phyloP scores from a whole-genome alignment of 2,888 invertebrate genomes.

The Melolontha melolontha region DNA sequence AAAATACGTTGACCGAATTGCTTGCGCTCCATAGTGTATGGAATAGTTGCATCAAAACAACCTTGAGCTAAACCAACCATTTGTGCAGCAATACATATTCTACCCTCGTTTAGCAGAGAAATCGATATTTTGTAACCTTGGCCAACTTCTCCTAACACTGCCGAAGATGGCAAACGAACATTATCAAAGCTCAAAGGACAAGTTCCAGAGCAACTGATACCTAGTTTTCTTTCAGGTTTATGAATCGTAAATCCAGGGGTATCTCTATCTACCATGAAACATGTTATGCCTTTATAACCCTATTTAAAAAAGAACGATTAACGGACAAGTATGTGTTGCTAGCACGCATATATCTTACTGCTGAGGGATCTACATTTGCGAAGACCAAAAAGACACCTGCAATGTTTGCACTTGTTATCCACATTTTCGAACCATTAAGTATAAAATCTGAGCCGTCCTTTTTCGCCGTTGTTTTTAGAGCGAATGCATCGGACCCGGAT shows the following conservation, averaged over 20 bases:
- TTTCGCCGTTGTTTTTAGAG: constrained; percentile 91
- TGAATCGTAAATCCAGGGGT: constrained; percentile 88
- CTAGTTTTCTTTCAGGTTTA: constrained; percentile 94
- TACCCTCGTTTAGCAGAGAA: constrained; percentile 93
- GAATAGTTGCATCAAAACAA: constrained; percentile 93
- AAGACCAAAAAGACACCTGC: constrained; percentile 94
- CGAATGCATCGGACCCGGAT: constrained; percentile 96
- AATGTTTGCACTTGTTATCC: constrained; percentile 97
- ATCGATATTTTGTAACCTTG: constrained; percentile 97
- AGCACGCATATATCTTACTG: constrained; percentile 67
- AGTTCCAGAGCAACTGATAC: constrained; percentile 92
- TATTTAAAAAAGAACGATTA: constrained; percentile 58
- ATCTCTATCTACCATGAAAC: constrained; percentile 92
- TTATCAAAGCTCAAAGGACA: constrained; percentile 96
- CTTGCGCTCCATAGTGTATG: constrained; percentile 92
- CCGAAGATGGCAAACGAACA: constrained; percentile 86
- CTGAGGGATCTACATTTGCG: constrained; percentile 91
- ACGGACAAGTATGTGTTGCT: neutral
- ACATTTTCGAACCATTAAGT: constrained; percentile 96
- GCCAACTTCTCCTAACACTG: constrained; percentile 88
- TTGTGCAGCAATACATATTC: constrained; percentile 90
- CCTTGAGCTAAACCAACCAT: constrained; percentile 97
- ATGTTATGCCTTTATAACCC: constrained; percentile 96
- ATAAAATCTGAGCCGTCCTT: constrained; percentile 89
- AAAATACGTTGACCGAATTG: constrained; percentile 93